Evolutionary conservation across 2,113 vertebrate genomes (phyloP), one percentile per base, ranked within the genome.

Genomic region (Isichthys henryi): DNA sequence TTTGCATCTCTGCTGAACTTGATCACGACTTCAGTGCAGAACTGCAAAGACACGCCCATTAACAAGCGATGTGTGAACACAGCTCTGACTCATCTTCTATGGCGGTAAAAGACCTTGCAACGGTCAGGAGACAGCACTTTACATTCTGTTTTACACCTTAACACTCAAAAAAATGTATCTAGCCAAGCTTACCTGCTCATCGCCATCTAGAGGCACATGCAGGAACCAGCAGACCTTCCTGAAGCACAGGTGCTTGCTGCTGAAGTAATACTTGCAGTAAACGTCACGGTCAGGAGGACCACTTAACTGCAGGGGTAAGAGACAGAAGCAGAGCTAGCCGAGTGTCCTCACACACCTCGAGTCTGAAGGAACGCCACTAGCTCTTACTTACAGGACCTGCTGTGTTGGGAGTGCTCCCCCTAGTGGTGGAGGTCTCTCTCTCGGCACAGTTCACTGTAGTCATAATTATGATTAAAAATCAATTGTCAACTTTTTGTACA

Each of bases 251-350:
- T 94, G 92, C 19, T 95, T 92, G 11, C 96, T 96, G 91, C 94
- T 96, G 94, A 99, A 99, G 93, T 97, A 97, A 23, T 91, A 95
- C 91, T 93, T 95, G 95, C 98, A 99, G 56, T 98, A 99, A 96
- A 96, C 94, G 87, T 91, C 43, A 58, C 91, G 90, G 86, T 94
- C 95, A 0, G 96, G 90, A 35, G 93, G 92, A 17, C 86, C 50
- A 31, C 39, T 82, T 21, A 53, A 50, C 91, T 92, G 43, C 27
- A 58, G 56, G 46, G 45, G 19, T 23, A 49, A 23, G 27, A 10
- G 88, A 90, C 35, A 93, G 35, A 88, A 49, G 45, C 92, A 6
- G 35, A 43, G 31, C 92, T 90, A 94, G 93, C 23, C 4, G 0
- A 83, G 53, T 89, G 0, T 82, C 80, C 89, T 93, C 93, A 31